Evolutionary conservation across 2,888 invertebrate species (phyloP), one percentile per base, ranked within the genome.

Genomic region (Saturnia japonica): DNA sequence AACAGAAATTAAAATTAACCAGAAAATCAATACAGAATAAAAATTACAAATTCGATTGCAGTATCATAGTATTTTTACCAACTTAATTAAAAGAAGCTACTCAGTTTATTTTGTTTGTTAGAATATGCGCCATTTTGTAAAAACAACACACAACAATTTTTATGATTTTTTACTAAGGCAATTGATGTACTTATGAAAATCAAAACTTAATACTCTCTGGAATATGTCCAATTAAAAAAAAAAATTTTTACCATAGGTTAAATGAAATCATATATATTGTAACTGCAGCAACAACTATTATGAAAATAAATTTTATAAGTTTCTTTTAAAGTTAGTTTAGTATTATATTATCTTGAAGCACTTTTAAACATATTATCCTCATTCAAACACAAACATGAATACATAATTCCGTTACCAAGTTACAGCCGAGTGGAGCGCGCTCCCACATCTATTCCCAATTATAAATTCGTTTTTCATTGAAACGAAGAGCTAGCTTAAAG

Each of bases 381-480:
- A 28, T 14, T 28, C 57, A 60, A 25, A 3, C 12, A 60, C 57
- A 60, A 60, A 60, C 7, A 14, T 60, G 34, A 60, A 54, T 34
- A 68, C 40, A 11, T 54, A 68, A 68, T 28, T 25, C 22, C 45
- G 47, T 28, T 47, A 28, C 40, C 62, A 62, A 54, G 69, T 45
- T 28, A 47, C 14, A 25, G 9, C n/a, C 25, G 12, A 51, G n/a
- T 25, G 34, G 34, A 54, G 34, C 47, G n/a, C n/a, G 54, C 2
- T 72, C 14, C 19, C 68, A 70, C 69, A 73, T 73, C 69, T 69
- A 70, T 73, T 45, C 69, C 11, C 74, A 83, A 85, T 82, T 82
- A 82, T 81, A 80, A 80, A 79, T 78, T 78, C 77, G 77, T 80
- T 79, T 79, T 81, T 80, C 80, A 80, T 78, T 74, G 71, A 71